A percentile compares a stretch with the other conserved stretches of the same genome.
phyloP scores from a whole-genome alignment of 2,888 invertebrate species.

The Amiota mariae region DNA sequence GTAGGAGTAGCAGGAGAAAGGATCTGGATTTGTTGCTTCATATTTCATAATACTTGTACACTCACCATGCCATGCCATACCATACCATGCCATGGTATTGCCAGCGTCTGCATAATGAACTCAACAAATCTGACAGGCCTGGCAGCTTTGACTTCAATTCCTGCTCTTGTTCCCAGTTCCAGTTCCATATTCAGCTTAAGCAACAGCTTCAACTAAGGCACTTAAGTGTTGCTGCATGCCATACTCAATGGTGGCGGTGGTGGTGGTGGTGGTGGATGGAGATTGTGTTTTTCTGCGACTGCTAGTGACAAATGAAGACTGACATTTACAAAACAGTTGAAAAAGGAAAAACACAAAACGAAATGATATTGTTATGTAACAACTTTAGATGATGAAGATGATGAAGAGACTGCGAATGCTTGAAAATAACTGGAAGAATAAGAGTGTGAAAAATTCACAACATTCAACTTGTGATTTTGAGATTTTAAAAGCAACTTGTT shows the following conservation, averaged over 20 bases:
- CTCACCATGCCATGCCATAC: slow-evolving; percentile 45
- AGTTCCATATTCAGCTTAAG: not conserved
- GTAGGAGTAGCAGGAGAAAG: no score
- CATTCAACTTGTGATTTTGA: slow-evolving; percentile 55
- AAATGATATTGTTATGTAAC: slow-evolving; percentile 27
- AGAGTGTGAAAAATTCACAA: slow-evolving; percentile 18
- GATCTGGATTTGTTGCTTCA: slow-evolving; percentile 16
- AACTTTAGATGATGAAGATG: slow-evolving; percentile 1
- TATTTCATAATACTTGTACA: slow-evolving; percentile 22
- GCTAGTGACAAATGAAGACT: slow-evolving; percentile 71
- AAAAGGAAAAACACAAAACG: slow-evolving; percentile 52
- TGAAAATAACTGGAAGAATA: not conserved
- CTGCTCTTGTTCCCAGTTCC: not conserved
- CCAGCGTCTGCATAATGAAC: slow-evolving; percentile 44
- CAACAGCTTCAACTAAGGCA: slow-evolving; percentile 56
- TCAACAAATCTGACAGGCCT: slow-evolving; percentile 33
- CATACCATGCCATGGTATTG: not conserved
- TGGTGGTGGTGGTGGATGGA: not conserved
- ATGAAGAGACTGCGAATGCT: not conserved
- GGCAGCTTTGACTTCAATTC: not conserved
- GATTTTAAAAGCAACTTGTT: slow-evolving; percentile 67
- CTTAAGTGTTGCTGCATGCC: slow-evolving; percentile 50
- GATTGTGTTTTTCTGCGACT: slow-evolving; percentile 35
- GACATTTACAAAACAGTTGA: slow-evolving; percentile 70
- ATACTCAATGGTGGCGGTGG: slow-evolving; percentile 25